phyloP scores from a whole-genome alignment of 2,797 vertebrate species.

The Margarornis squamiger region DNA sequence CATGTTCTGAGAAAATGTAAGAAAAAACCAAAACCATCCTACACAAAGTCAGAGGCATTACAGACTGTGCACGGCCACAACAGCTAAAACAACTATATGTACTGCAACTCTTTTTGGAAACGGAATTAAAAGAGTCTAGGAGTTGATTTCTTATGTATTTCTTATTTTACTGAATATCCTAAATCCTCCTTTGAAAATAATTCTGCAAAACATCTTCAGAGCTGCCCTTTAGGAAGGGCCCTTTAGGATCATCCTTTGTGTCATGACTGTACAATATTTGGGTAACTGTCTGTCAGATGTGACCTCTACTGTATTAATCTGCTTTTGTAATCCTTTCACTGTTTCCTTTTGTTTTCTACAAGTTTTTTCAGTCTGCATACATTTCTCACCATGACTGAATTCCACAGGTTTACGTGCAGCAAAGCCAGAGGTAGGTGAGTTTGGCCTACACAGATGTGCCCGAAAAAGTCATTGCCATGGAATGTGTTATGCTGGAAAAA shows the following conservation, averaged over 20 bases:
- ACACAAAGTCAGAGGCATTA: background rate
- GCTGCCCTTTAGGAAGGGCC: background rate
- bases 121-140: background rate
- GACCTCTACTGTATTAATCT: background rate
- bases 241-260: background rate
- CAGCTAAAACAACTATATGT: background rate
- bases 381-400: background rate
- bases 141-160: background rate
- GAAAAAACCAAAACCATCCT: too few relatives aligned
- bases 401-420: background rate
- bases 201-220: background rate
- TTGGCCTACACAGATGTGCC: background rate
- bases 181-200: background rate
- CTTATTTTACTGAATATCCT: background rate
- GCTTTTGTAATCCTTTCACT: background rate
- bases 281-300: background rate
- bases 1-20: background rate
- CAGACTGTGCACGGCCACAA: background rate
- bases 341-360: background rate
- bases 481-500: background rate
- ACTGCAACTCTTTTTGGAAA: background rate
- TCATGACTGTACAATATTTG: fast-evolving
- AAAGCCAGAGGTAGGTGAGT: background rate
- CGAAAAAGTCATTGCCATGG: background rate
- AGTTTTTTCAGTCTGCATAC: background rate